These are phyloP conservation scores for Chaetodon trifascialis DNA, from an alignment of 2,113 vertebrate genomes.

Conservation along the genomic window DNA sequence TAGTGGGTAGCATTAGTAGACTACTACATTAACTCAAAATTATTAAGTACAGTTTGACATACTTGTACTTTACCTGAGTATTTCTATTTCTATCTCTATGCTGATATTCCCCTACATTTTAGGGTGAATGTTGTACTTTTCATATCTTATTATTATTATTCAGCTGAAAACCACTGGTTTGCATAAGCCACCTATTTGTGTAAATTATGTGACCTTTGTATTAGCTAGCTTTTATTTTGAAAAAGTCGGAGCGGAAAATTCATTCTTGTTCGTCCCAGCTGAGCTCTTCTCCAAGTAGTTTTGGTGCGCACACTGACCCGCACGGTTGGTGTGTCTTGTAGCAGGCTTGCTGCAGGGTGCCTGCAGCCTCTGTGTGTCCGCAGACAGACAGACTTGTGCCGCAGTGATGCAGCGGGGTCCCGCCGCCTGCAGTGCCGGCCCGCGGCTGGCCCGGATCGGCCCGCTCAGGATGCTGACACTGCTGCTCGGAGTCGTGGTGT, in stretches of 20 bases:
- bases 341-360: not conserved
- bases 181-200: too few relatives aligned
- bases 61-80: not conserved
- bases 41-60: not conserved
- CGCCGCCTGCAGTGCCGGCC: not conserved
- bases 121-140: not conserved
- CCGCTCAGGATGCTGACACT: slow-evolving; percentile 2
- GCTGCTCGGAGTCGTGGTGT: slow-evolving; percentile 28
- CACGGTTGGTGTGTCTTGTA: too few relatives aligned
- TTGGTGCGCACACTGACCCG: too few relatives aligned
- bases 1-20: too few relatives aligned
- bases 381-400: too few relatives aligned
- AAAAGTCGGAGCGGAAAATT: slow-evolving; percentile 21
- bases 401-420: too few relatives aligned
- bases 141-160: not conserved
- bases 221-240: slow-evolving; percentile 47
- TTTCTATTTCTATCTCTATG: not conserved
- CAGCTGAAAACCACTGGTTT: not conserved
- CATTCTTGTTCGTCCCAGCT: too few relatives aligned
- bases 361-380: too few relatives aligned
- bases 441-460: not conserved
- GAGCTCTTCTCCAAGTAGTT: too few relatives aligned
- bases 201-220: not conserved
- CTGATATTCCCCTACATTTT: not conserved
- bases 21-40: not conserved